Evolutionary conservation across 2,113 vertebrate genomes (phyloP).

Genomic region (Pardalotus punctatus): DNA sequence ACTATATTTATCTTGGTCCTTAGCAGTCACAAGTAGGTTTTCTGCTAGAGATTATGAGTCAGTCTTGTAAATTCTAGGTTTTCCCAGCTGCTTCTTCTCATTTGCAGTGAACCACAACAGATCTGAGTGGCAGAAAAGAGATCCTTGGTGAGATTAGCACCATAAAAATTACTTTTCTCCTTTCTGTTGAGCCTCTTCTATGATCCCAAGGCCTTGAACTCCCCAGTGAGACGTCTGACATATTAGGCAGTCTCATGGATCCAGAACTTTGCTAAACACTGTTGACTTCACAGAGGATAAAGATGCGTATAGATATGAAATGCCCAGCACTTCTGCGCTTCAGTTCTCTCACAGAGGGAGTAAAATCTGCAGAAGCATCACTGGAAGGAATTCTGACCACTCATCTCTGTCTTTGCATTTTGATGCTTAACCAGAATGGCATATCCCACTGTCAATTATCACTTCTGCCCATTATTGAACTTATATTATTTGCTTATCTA

Average conservation of each 20-base stretch:
- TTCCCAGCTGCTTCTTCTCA: background rate
- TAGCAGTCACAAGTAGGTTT: background rate
- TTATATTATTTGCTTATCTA: background rate
- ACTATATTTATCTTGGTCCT: background rate
- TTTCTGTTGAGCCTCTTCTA: background rate
- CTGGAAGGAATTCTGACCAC: background rate
- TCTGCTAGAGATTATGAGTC: background rate
- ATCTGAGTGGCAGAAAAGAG: background rate
- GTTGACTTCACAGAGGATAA: background rate
- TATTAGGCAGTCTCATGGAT: background rate
- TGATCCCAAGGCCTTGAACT: background rate
- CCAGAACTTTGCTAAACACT: background rate
- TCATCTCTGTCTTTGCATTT: fast-evolving
- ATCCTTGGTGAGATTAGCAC: background rate
- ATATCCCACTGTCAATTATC: background rate
- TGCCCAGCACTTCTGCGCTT: background rate
- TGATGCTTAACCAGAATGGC: background rate
- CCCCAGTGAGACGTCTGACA: background rate
- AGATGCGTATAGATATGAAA: background rate
- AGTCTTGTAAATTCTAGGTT: background rate
- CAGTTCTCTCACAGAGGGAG: background rate
- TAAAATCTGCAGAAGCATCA: background rate
- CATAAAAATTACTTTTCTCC: background rate
- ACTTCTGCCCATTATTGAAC: background rate
- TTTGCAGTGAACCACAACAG: background rate